Conservation (phyloP, 1,140 invertebrate genomes). For the Microplitis mediator region DNA sequence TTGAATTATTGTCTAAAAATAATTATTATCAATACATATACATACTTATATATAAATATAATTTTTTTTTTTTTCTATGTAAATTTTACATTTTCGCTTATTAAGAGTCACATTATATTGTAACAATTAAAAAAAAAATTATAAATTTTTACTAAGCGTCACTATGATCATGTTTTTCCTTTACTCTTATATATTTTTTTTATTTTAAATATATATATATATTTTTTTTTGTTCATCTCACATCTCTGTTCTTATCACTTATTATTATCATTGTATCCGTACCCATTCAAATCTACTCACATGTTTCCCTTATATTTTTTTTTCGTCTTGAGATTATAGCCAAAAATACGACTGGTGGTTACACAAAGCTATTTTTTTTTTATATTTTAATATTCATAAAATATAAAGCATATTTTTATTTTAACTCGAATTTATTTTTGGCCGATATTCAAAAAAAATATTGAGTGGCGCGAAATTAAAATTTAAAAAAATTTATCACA, state of each 20-base stretch:
- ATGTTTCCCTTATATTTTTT: constrained; percentile 29
- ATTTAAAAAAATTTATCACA: not conserved
- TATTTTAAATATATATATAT: not conserved
- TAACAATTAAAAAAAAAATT: constrained; percentile 6
- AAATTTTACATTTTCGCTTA: too few relatives aligned
- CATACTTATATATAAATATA: too few relatives aligned
- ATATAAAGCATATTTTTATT: too few relatives aligned
- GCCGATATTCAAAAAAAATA: too few relatives aligned
- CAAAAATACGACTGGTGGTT: constrained; percentile 62
- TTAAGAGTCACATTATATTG: too few relatives aligned
- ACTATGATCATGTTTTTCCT: not conserved
- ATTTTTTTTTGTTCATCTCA: not conserved
- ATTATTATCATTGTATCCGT: not conserved
- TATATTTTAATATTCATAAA: not conserved
- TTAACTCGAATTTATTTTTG: too few relatives aligned
- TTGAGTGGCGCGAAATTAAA: not conserved
- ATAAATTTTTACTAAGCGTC: not conserved
- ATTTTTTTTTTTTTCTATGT: not conserved
- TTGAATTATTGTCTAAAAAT: too few relatives aligned
- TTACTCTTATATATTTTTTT: not conserved
- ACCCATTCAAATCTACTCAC: not conserved
- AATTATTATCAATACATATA: too few relatives aligned
- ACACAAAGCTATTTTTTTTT: constrained; percentile 54
- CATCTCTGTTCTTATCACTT: not conserved
- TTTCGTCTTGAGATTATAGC: constrained; percentile 57